These are phyloP conservation scores for Sebastes hopkinsi DNA, from an alignment of 2,797 vertebrate genomes.

Conservation along the genomic window DNA sequence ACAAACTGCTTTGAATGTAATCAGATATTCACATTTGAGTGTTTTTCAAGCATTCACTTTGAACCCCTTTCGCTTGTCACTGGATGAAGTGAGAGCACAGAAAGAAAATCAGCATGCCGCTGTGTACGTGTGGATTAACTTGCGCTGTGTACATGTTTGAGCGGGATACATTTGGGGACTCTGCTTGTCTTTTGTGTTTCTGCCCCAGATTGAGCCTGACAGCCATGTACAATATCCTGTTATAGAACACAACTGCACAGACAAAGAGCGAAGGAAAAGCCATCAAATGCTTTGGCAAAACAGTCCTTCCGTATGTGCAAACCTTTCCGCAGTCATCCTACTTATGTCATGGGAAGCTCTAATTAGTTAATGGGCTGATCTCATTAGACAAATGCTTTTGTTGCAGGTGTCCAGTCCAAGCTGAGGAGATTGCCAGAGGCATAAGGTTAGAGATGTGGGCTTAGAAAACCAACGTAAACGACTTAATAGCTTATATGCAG, in stretches of 20 bases:
- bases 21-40: conserved; percentile 23
- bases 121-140: conserved; percentile 56
- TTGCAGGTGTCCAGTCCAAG: conserved; percentile 70
- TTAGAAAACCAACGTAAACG: conserved; percentile 57
- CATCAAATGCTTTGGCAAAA: conserved; percentile 48
- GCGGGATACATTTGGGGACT: conserved; percentile 42
- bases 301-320: conserved; percentile 24
- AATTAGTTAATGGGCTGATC: conserved; percentile 80
- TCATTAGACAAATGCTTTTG: conserved; percentile 81
- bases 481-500: conserved; percentile 53
- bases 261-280: conserved; percentile 31
- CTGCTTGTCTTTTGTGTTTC: conserved; percentile 57
- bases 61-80: conserved; percentile 34
- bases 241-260: conserved; percentile 52
- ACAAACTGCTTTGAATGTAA: conserved; percentile 44
- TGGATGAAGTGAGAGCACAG: conserved; percentile 30
- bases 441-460: conserved; percentile 63
- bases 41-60: conserved; percentile 35
- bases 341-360: conserved; percentile 62
- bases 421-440: conserved; percentile 68
- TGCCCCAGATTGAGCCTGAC: conserved; percentile 63
- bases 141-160: conserved; percentile 52
- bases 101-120: conserved; percentile 48
- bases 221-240: conserved; percentile 62
- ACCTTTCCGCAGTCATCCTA: conserved; percentile 43